These are phyloP conservation scores for Symphodus melops DNA, from an alignment of 2,113 vertebrate species.

Conservation along the genomic window DNA sequence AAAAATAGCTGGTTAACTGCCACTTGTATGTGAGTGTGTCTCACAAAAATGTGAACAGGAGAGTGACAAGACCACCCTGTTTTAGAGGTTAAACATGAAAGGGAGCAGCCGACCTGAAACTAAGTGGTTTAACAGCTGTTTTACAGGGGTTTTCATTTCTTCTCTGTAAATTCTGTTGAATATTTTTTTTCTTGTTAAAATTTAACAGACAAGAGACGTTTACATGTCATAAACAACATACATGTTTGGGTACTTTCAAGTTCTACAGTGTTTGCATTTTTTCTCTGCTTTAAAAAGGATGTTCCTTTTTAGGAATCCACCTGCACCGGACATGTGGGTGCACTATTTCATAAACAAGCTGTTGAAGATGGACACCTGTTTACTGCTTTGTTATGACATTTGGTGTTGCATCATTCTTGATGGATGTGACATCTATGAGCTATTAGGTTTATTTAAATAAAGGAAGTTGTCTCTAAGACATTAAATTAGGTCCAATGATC, in stretches of 20 bases:
- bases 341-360: constrained; percentile 23
- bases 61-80: constrained; percentile 64
- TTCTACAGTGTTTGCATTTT: constrained; percentile 54
- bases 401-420: not conserved
- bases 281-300: constrained; percentile 18
- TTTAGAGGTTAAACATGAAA: constrained; percentile 45
- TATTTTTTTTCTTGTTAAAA: constrained; percentile 54
- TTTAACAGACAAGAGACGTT: constrained; percentile 27
- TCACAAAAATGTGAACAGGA: constrained; percentile 44
- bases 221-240: constrained; percentile 40
- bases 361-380: constrained; percentile 20
- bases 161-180: constrained; percentile 7
- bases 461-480: not conserved
- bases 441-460: not conserved
- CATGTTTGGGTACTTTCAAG: constrained; percentile 20
- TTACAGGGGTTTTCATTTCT: not conserved
- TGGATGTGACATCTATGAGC: not conserved
- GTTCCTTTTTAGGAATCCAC: constrained; percentile 36
- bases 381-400: constrained; percentile 2
- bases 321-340: constrained; percentile 39
- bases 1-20: constrained; percentile 72
- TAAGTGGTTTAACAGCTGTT: constrained; percentile 42
- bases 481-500: not conserved
- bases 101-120: constrained; percentile 20
- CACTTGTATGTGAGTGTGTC: constrained; percentile 34